Evolutionary conservation across 2,113 vertebrate species (phyloP).

Genomic region (Perca fluviatilis): DNA sequence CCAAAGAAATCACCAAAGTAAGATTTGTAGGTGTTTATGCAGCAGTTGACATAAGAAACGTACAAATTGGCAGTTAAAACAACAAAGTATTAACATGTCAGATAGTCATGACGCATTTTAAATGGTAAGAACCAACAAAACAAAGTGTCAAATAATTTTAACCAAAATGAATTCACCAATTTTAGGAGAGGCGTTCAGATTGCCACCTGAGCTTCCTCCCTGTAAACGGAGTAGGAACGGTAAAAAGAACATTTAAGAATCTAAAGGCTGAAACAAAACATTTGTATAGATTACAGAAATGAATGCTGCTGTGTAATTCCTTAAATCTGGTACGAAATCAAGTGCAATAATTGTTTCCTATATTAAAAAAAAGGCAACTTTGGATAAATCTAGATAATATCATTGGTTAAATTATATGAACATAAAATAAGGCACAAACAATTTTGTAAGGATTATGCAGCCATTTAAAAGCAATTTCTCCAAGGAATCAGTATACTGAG

Average conservation of each 20-base stretch:
- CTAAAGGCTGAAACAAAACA: background rate
- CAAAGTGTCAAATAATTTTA: background rate
- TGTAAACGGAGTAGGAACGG: background rate
- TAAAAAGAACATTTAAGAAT: background rate
- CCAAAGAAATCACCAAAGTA: background rate
- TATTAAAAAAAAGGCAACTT: conserved; percentile 5
- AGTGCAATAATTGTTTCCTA: background rate
- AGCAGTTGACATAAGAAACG: background rate
- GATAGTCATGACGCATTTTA: background rate
- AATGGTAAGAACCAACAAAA: too few species aligned
- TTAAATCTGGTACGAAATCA: background rate
- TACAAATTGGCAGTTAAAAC: background rate
- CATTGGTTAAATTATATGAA: background rate
- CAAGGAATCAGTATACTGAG: background rate
- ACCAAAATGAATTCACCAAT: background rate
- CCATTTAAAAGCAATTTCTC: background rate
- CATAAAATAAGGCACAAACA: conserved; percentile 35
- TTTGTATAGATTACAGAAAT: background rate
- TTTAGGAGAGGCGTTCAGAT: background rate
- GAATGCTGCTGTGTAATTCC: background rate
- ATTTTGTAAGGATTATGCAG: background rate
- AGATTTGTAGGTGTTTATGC: background rate
- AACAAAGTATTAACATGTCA: background rate
- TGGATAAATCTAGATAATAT: background rate
- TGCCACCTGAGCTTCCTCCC: background rate